Percentiles rank a stretch among this genome's conserved stretches.
phyloP scores from a whole-genome alignment of 2,888 invertebrate species.

The Chalcosyrphus nemorum region DNA sequence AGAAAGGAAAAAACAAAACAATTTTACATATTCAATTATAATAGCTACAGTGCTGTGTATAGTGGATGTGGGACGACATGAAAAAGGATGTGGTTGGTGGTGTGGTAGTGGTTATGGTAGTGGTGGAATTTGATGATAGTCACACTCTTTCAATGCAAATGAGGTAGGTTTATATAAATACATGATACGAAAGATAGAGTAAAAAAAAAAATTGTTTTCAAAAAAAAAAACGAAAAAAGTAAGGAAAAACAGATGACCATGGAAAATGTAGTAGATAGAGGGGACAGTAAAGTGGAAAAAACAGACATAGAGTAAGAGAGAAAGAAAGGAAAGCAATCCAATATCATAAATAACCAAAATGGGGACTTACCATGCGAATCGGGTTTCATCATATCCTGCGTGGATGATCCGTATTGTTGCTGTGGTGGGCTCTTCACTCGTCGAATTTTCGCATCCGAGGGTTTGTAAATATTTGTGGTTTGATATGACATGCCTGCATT shows the following conservation, averaged over 20 bases:
- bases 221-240: background rate
- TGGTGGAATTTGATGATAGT: slow-evolving; percentile 50
- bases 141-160: slow-evolving; percentile 62
- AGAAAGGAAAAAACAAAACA: slow-evolving; percentile 46
- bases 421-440: slow-evolving; percentile 78
- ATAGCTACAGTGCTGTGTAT: slow-evolving; percentile 38
- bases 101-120: slow-evolving; percentile 23
- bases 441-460: slow-evolving; percentile 81
- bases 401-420: slow-evolving; percentile 60
- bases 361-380: slow-evolving; percentile 79
- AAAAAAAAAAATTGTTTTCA: slow-evolving; percentile 9
- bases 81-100: slow-evolving; percentile 49
- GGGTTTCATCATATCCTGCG: slow-evolving; percentile 77
- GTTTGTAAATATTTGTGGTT: slow-evolving; percentile 79
- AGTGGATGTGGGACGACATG: slow-evolving; percentile 28
- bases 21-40: slow-evolving; percentile 61
- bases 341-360: slow-evolving; percentile 41
- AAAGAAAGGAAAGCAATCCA: slow-evolving; percentile 64
- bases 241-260: slow-evolving; percentile 23
- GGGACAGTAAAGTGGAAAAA: slow-evolving; percentile 29
- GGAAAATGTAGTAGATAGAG: slow-evolving; percentile 50
- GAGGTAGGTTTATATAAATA: slow-evolving; percentile 8
- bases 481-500: slow-evolving; percentile 77
- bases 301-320: slow-evolving; percentile 39
- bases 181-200: slow-evolving; percentile 19